These are phyloP conservation scores for Petroica traversi DNA, from an alignment of 2,113 vertebrate species.

Conservation along the genomic window DNA sequence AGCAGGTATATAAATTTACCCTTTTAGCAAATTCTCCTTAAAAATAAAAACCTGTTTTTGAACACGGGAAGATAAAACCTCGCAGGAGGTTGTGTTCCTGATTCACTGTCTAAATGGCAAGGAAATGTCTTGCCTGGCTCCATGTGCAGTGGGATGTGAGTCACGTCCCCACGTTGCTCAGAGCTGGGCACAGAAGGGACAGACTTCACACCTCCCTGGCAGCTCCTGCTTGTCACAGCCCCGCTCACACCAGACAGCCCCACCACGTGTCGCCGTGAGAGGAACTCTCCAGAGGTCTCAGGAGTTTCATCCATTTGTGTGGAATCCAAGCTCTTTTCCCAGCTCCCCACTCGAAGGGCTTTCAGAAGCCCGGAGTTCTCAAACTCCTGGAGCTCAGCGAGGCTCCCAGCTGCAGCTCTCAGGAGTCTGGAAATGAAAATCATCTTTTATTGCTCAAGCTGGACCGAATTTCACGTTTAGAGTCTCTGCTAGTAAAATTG, in stretches of 20 bases:
- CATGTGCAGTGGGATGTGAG: background rate
- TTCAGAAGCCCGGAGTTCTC: background rate
- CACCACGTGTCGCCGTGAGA: fast-evolving
- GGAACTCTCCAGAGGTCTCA: background rate
- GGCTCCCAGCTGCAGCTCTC: background rate
- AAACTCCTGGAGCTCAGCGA: background rate
- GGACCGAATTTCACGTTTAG: background rate
- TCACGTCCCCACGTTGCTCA: background rate
- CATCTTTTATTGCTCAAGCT: background rate
- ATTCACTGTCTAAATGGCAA: constrained; percentile 2
- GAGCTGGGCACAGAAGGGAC: background rate
- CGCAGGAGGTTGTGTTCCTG: background rate
- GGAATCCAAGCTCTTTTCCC: background rate
- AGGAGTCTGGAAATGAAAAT: background rate
- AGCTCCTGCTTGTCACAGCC: background rate
- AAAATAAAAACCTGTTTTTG: background rate
- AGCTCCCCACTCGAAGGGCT: background rate
- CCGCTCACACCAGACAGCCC: background rate
- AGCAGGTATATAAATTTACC: background rate
- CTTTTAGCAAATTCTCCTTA: background rate
- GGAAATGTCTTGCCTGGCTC: background rate
- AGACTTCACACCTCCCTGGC: background rate
- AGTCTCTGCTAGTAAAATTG: background rate
- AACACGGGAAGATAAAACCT: background rate
- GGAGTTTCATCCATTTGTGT: fast-evolving